Evolutionary conservation across 37 sponge, comb jelly and placozoan genomes (phyloP).

Genomic region (Bolinopsis microptera): DNA sequence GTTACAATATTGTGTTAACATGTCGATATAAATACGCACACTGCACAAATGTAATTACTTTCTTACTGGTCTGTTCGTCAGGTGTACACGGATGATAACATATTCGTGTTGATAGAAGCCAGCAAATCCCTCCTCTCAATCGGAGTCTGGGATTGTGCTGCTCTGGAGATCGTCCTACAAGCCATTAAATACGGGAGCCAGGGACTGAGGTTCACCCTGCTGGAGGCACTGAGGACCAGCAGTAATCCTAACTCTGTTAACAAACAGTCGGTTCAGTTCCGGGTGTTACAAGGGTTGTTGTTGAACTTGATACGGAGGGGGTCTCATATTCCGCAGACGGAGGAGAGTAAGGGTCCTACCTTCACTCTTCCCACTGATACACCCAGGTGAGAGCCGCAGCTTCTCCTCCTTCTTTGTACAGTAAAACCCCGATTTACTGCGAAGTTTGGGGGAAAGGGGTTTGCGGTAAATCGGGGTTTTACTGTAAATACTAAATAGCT

Average conservation of each 20-base stretch:
- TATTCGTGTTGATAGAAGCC: slow-evolving; percentile 52
- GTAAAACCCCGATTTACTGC: no score
- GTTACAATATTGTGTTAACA: no score
- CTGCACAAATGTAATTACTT: no score
- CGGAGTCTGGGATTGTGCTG: slow-evolving; percentile 59
- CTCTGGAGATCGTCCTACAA: slow-evolving; percentile 57
- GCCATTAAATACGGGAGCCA: slow-evolving; percentile 36
- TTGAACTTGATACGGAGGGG: neutral
- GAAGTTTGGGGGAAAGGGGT: no score
- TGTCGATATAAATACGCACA: no score
- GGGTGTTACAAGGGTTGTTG: neutral
- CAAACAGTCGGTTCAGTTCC: slow-evolving; percentile 55
- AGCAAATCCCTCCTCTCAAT: neutral
- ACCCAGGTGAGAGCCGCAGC: neutral
- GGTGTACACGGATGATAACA: slow-evolving; percentile 64
- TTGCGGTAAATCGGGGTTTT: no score
- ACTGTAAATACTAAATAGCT: no score
- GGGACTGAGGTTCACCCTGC: slow-evolving; percentile 22
- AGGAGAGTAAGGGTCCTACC: neutral
- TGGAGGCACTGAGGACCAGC: slow-evolving; percentile 15
- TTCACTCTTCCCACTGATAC: neutral
- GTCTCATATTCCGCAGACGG: neutral
- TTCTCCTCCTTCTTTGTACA: no score
- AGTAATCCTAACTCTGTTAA: neutral
- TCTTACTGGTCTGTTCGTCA: no score